Evolutionary conservation across 2,888 invertebrate species (phyloP), one percentile per base, ranked within the genome.

Genomic region (Julus scandinavius): DNA sequence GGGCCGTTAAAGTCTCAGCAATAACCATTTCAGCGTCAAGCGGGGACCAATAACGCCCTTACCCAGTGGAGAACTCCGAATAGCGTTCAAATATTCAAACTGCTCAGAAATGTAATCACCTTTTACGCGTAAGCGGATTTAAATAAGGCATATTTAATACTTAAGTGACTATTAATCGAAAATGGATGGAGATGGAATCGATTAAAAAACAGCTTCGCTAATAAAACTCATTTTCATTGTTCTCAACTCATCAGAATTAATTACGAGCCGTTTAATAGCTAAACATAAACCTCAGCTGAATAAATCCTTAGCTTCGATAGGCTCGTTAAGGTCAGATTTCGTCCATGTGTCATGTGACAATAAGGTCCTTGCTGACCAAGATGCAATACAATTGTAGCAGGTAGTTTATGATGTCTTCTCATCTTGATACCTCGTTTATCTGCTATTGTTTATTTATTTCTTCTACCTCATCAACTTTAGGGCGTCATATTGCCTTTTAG

Each of bases 221-320:
- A 29, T 38, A 80, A 80, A 80, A 15, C 83, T 15, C 83, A 29
- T 80, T 80, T 38, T 80, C 83, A 80, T 49, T 49, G 49, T 49
- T 49, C 9, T 6, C 49, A 13, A 1, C 49, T 13, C 49, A 13
- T 49, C 49, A 13, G 6, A 49, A 49, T 49, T 49, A 49, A 49
- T 49, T 49, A 13, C 49, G 6, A 6, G 49, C 49, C 13, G 49
- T 49, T 49, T 11, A 49, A 49, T 49, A 13, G 49, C 49, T 49
- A 49, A 49, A 49, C 49, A 13, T 49, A 49, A 49, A 49, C 49
- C 13, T 49, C 38, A 15, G 15, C 83, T 15, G 38, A 11, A 11
- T 83, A 83, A 15, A 54, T 50, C 84, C 29, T n/a, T 9, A 9
- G 20, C 13, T 50, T 50, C 29, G 11, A 87, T 20, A 29, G 11